Conservation (phyloP, 1,140 invertebrate genomes). For the Triops cancriformis region DNA sequence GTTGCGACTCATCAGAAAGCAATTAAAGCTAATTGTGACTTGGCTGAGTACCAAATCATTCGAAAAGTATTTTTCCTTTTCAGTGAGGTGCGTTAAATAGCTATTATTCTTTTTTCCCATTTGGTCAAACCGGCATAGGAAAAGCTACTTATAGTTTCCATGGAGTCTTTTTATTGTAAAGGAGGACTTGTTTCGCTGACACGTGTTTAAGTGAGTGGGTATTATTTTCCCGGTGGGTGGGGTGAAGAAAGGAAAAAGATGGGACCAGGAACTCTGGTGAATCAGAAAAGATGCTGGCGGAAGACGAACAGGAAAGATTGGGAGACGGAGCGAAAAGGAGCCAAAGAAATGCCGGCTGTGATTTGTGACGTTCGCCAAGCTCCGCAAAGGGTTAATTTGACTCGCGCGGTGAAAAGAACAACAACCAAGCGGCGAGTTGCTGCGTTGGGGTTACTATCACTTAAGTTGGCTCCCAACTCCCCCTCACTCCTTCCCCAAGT, state of each 20-base stretch:
- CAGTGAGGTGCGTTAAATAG: no score
- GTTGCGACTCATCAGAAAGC: neutral
- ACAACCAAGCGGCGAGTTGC: neutral
- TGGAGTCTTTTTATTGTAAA: no score
- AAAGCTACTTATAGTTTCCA: no score
- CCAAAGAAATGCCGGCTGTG: neutral
- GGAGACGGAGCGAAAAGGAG: neutral
- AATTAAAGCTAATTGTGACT: neutral
- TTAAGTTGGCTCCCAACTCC: no score
- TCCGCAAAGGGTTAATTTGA: neutral
- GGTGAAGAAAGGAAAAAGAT: neutral
- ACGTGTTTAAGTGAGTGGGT: neutral
- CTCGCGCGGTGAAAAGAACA: neutral
- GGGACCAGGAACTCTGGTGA: neutral
- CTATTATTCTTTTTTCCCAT: no score
- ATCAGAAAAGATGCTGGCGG: neutral
- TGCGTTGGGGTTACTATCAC: neutral
- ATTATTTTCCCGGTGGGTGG: slow-evolving; percentile 2
- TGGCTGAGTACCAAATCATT: neutral
- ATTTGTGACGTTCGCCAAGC: neutral
- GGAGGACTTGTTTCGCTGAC: no score
- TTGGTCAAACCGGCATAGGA: no score
- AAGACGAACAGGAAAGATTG: neutral
- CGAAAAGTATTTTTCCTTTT: no score
- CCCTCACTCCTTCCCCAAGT: neutral